These are phyloP conservation scores for Protobothrops flavoviridis DNA, from an alignment of 2,113 vertebrate species.

Conservation along the genomic window DNA sequence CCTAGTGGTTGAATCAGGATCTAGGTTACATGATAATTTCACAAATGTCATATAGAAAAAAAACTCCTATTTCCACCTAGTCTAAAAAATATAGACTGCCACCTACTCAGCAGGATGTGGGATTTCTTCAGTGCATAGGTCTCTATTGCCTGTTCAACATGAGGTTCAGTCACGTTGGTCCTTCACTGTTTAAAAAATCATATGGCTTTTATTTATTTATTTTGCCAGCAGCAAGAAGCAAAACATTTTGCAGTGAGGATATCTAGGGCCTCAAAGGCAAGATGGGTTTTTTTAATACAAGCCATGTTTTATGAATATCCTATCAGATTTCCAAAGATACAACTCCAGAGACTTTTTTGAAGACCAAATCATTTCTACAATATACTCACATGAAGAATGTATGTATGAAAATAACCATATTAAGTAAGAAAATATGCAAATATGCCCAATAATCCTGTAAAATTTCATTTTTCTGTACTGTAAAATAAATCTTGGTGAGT, in stretches of 20 bases:
- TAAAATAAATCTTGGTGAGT: neutral
- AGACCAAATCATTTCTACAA: neutral
- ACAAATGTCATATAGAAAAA: slow-evolving; percentile 31
- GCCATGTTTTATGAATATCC: neutral
- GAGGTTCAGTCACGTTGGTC: slow-evolving; percentile 26
- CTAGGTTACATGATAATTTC: slow-evolving; percentile 13
- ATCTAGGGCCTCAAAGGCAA: neutral
- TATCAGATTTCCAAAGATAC: neutral
- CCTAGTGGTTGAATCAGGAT: slow-evolving; percentile 9
- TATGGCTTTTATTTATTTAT: neutral
- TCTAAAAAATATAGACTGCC: slow-evolving; percentile 19
- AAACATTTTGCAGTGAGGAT: neutral
- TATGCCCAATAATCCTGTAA: neutral
- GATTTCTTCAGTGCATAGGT: slow-evolving; percentile 42
- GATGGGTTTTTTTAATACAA: neutral
- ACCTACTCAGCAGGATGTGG: slow-evolving; percentile 61
- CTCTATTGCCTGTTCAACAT: slow-evolving; percentile 23
- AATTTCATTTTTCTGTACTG: neutral
- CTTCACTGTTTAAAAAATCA: neutral
- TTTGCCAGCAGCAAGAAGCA: neutral
- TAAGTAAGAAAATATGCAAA: neutral
- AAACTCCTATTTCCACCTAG: slow-evolving; percentile 6
- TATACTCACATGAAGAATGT: neutral
- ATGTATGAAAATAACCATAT: neutral
- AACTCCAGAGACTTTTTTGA: neutral